Evolutionary conservation across 2,888 invertebrate species (phyloP).

Genomic region (Agriopis leucophaearia): DNA sequence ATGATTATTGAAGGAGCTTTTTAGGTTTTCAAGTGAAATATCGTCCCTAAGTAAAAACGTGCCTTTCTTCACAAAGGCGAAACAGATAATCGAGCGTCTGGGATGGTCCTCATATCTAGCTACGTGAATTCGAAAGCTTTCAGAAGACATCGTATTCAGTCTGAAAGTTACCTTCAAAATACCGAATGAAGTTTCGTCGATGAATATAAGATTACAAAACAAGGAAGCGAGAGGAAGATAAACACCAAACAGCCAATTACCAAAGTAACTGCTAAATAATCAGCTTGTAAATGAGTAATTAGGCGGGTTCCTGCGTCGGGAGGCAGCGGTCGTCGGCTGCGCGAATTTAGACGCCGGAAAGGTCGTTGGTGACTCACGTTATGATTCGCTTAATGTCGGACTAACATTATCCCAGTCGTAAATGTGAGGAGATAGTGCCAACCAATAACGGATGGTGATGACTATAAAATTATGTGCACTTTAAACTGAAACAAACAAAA

Average conservation of each 20-base stretch:
- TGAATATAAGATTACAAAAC: slow-evolving; percentile 23
- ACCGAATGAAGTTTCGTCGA: background rate
- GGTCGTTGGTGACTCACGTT: slow-evolving; percentile 75
- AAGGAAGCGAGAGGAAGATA: slow-evolving; percentile 10
- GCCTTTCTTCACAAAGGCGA: slow-evolving; percentile 21
- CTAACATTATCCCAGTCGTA: slow-evolving; percentile 36
- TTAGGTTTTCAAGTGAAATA: slow-evolving; percentile 12
- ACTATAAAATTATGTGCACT: slow-evolving; percentile 8
- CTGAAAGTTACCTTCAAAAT: slow-evolving; percentile 28
- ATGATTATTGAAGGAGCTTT: background rate
- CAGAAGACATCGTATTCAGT: background rate
- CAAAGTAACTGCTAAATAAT: slow-evolving; percentile 27
- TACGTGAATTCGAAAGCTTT: slow-evolving; percentile 26
- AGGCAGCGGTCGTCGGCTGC: slow-evolving; percentile 69
- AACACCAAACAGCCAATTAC: slow-evolving; percentile 15
- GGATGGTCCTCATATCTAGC: background rate
- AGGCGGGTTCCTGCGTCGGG: slow-evolving; percentile 52
- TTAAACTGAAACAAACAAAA: background rate
- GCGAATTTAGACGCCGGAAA: slow-evolving; percentile 80
- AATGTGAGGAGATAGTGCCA: slow-evolving; percentile 40
- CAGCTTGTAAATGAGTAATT: slow-evolving; percentile 56
- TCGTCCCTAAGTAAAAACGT: slow-evolving; percentile 6
- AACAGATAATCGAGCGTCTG: slow-evolving; percentile 14
- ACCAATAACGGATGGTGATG: slow-evolving; percentile 32
- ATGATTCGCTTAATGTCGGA: slow-evolving; percentile 51